A percentile compares a stretch with the other conserved stretches of the same genome.
phyloP scores from a whole-genome alignment of 2,888 invertebrate genomes.

The Abscondita cerata region DNA sequence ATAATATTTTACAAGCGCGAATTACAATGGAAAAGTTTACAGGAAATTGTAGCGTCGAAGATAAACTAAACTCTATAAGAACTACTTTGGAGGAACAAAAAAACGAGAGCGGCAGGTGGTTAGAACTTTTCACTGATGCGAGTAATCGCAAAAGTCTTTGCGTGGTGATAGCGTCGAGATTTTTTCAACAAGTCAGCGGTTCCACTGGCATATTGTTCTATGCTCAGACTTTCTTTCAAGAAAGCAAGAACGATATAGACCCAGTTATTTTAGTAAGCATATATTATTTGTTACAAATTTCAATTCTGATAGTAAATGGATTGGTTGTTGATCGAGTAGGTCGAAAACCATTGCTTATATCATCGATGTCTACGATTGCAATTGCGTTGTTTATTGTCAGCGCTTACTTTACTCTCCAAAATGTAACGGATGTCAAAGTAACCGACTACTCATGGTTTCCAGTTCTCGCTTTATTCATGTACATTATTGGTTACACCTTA shows the following conservation, averaged over 20 bases:
- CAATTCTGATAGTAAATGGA: slow-evolving; percentile 64
- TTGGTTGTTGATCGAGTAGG: slow-evolving; percentile 68
- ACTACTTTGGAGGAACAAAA: not conserved
- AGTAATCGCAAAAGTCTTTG: slow-evolving; percentile 60
- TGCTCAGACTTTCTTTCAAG: slow-evolving; percentile 66
- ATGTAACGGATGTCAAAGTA: slow-evolving; percentile 12
- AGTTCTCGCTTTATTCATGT: slow-evolving; percentile 55
- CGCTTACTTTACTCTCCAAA: slow-evolving; percentile 48
- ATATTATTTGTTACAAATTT: slow-evolving; percentile 61
- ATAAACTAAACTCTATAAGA: not conserved
- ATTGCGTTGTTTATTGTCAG: slow-evolving; percentile 53
- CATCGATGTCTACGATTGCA: slow-evolving; percentile 58
- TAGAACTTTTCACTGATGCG: not conserved
- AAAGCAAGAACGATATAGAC: slow-evolving; percentile 50
- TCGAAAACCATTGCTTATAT: slow-evolving; percentile 65
- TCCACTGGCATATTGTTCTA: slow-evolving; percentile 67
- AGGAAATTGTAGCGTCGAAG: slow-evolving; percentile 59
- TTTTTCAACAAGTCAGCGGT: slow-evolving; percentile 67
- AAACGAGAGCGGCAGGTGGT: not conserved
- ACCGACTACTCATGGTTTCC: slow-evolving; percentile 59
- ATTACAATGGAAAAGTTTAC: slow-evolving; percentile 64
- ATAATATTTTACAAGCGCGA: slow-evolving; percentile 57
- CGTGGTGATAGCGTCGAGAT: slow-evolving; percentile 66
- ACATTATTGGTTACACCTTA: slow-evolving; percentile 58
- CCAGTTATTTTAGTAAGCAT: slow-evolving; percentile 60